These are phyloP conservation scores for Tipula lateralis DNA, from an alignment of 2,888 invertebrate genomes.

Conservation along the genomic window DNA sequence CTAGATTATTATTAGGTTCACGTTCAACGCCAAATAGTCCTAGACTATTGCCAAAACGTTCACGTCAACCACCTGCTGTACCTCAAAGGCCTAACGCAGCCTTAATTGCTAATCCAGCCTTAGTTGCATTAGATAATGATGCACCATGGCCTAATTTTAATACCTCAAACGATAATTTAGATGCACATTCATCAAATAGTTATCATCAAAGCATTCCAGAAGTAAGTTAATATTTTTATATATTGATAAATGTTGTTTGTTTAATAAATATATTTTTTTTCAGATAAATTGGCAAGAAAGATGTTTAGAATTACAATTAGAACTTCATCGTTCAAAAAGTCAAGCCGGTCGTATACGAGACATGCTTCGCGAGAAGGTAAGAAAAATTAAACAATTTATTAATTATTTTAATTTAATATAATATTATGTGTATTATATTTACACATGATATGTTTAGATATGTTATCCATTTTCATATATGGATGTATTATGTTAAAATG, in stretches of 20 bases:
- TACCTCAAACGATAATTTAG: conserved; percentile 45
- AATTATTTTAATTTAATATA: neutral
- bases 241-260: neutral
- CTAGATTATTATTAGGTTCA: conserved; percentile 38
- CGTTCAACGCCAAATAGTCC: conserved; percentile 70
- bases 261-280: conserved; percentile 30
- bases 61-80: conserved; percentile 45
- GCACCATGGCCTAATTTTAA: conserved; percentile 48
- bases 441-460: no score
- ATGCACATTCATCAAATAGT: conserved; percentile 48
- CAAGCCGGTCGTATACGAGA: conserved; percentile 83
- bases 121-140: conserved; percentile 43
- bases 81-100: conserved; percentile 42
- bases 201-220: conserved; percentile 48
- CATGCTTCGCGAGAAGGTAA: conserved; percentile 86
- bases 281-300: conserved; percentile 83
- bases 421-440: no score
- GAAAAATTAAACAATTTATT: conserved; percentile 38
- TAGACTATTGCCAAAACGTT: conserved; percentile 59
- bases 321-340: conserved; percentile 77
- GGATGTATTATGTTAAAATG: no score
- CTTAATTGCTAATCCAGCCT: conserved; percentile 40
- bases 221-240: conserved; percentile 40
- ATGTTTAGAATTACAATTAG: conserved; percentile 78
- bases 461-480: no score